Evolutionary conservation across 2,888 invertebrate species (phyloP), one percentile per base, ranked within the genome.

Genomic region (Apocheima hispidaria): DNA sequence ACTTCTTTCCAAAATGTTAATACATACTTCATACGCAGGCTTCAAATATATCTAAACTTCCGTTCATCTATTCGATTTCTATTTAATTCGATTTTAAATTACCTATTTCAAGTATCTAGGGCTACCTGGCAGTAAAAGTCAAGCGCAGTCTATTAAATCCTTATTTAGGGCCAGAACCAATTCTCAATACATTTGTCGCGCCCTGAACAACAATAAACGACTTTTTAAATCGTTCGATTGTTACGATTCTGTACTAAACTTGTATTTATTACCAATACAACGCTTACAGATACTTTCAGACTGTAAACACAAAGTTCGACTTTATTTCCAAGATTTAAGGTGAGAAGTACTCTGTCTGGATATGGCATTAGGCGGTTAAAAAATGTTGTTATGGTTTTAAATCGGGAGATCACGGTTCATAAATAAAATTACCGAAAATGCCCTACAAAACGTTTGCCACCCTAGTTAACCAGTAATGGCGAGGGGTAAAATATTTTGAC

Each of bases 401-500:
- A 79, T 77, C 66, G 77, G 73, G 76, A 76, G 77, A 83, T 86
- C 85, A 91, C 86, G 91, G 83, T 74, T 79, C 90, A 90, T 92
- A 92, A 92, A 92, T 92, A 85, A 87, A 90, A 90, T 90, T 91
- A 83, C 75, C 73, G 67, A 74, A 81, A 81, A 78, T 86, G 84
- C 75, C 74, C 79, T 80, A 85, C 83, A 83, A 84, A 77, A 82
- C 68, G 71, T 70, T 72, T 74, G 81, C 79, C 75, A 88, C 87
- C 88, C 86, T 84, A 87, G 82, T 88, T 88, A 89, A 85, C 86
- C 84, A 79, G 71, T 83, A 84, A 82, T 84, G 73, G 74, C 55
- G 76, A 80, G 85, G 88, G 86, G 78, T 76, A 84, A 82, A 89
- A 90, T 91, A 87, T 91, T 91, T 82, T 90, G 91, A 90, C 91